Conservation (phyloP, 2,797 vertebrate genomes). For the Rhinatrema bivittatum region DNA sequence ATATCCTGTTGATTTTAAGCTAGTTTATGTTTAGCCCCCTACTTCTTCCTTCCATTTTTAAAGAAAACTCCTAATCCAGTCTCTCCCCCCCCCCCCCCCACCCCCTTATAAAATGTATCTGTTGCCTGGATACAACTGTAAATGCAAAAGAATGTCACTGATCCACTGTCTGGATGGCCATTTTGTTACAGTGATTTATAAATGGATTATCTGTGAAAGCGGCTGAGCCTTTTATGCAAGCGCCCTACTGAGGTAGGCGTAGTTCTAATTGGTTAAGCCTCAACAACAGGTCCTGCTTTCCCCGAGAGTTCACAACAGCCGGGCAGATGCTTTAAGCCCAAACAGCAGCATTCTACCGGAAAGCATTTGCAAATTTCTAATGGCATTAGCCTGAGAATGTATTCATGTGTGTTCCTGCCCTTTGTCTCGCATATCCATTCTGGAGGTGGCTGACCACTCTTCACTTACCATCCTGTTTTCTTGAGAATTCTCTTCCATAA, state of each 20-base stretch:
- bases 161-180: slow-evolving; percentile 24
- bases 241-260: background rate
- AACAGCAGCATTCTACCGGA: slow-evolving; percentile 9
- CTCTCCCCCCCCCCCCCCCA: slow-evolving; percentile 22
- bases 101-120: slow-evolving; percentile 12
- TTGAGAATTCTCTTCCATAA: slow-evolving; percentile 6
- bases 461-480: background rate
- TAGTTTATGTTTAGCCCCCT: slow-evolving; percentile 5
- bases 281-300: slow-evolving; percentile 6
- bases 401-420: background rate
- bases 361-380: slow-evolving; percentile 5
- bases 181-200: slow-evolving; percentile 36
- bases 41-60: background rate
- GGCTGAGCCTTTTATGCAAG: slow-evolving; percentile 26
- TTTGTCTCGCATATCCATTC: background rate
- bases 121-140: slow-evolving; percentile 43
- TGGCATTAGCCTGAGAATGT: background rate
- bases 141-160: slow-evolving; percentile 18
- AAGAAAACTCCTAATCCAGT: slow-evolving; percentile 2
- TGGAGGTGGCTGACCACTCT: background rate
- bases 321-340: slow-evolving; percentile 12
- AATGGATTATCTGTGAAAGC: slow-evolving; percentile 32
- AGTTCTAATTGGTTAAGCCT: slow-evolving; percentile 15
- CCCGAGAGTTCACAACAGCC: slow-evolving; percentile 1
- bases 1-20: slow-evolving; percentile 2